Base-by-base conservation (phyloP, 2,797 vertebrate species). In the Peromyscus melanophrys region DNA sequence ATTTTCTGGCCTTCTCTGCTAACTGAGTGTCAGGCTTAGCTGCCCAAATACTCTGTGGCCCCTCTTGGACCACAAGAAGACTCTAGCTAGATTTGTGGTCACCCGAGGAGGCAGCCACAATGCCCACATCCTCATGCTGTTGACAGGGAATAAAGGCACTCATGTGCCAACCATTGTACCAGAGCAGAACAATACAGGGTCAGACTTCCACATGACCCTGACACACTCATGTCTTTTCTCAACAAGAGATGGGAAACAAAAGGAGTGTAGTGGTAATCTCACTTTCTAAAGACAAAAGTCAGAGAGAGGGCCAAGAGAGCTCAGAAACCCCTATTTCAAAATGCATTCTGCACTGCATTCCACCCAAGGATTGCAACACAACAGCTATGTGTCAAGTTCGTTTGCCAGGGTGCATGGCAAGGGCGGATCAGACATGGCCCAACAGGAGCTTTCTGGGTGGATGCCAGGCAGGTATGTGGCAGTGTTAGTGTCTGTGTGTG, bases 111-210 rank as follows among this genome's bases (percentile, higher is more conserved):
- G 46, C 52, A 96, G 95, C 88, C 96, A 94, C 93, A 95, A 49
- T 2, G 14, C 91, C 94, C 94, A 98, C 95, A 97, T 95, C 87
- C 92, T 97, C 94, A 90, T 84, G 85, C 76, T 93, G 65, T 13
- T 17, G 2, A 82, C 25, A 9, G 12, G 63, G 76, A 52, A 81
- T 3, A 0, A 67, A 80, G 27, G 90, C 75, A 43, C 59, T 61
- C 29, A 37, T 61, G 61, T 75, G 84, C 81, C 91, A 76, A 82
- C 25, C 31, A 23, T 3, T 82, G 34, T 1, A 0, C 57, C 81
- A 63, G 43, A 69, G 49, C 69, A 77, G 57, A 76, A 76, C 37
- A 94, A 40, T 63, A 75, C 4, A 34, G 11, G 13, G 25, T 10
- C 40, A 0, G 49, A 23, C 43, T 65, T 71, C 57, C 69, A 83